Base-by-base conservation (phyloP, 2,888 invertebrate species). In the Acronicta leporina region DNA sequence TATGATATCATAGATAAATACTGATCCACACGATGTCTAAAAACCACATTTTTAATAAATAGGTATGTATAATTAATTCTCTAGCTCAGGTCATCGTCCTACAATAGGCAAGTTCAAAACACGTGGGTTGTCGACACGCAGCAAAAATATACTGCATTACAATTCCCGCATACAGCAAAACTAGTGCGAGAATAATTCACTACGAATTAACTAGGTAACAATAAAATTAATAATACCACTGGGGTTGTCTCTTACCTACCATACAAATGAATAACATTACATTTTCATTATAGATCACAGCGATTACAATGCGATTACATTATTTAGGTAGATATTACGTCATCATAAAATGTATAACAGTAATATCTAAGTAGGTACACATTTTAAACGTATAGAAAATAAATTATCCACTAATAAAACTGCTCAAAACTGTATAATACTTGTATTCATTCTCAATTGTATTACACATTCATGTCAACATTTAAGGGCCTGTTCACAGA, bases 251-350 rank as follows among this genome's bases (percentile, higher is more conserved):
- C 41, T 35, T 60, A 46, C 42, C 61, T 59, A 64, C 41, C 44
- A 59, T 52, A 50, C 27, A 15, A 47, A 60, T 38, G 40, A 46
- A 45, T 55, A 58, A 47, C 57, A 59, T 52, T 70, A 67, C 35
- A 71, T 55, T 59, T 75, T 65, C 49, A 48, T 55, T 62, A 52
- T 54, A 64, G 52, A 75, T 75, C 78, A 75, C 75, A 75, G 75
- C 63, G 40, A 61, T 60, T 75, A 53, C 51, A 70, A 73, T 70
- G 45, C 57, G 52, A 69, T 57, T 41, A 48, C 56, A 54, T 56
- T 55, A 52, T 38, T 52, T 62, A 68, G 45, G n/a, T 27, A 68
- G 45, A 11, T 27, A 71, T 49, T 49, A 55, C 51, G 49, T 58
- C 51, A 46, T 49, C 14, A 48, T 48, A 46, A 13, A 41, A 62